phyloP scores from a whole-genome alignment of 2,888 invertebrate species.

The Ectemnius continuus region DNA sequence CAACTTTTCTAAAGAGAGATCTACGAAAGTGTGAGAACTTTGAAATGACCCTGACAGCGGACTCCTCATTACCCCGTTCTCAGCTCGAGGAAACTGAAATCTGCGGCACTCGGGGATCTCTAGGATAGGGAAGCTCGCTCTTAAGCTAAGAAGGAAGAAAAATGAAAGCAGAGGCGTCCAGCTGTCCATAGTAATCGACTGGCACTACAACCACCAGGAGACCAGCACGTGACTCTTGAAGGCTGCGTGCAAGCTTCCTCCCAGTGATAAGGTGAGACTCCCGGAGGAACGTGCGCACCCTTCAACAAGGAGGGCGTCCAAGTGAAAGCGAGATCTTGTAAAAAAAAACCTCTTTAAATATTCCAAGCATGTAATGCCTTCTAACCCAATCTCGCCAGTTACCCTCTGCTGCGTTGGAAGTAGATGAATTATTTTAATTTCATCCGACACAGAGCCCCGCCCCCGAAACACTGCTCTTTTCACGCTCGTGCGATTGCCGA shows the following conservation, averaged over 20 bases:
- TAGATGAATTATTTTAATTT: conserved; percentile 2
- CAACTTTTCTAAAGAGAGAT: too few species aligned
- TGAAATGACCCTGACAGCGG: too few species aligned
- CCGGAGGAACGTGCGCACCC: too few species aligned
- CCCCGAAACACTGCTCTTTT: background rate
- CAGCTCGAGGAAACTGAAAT: too few species aligned
- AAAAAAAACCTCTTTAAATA: conserved; percentile 7
- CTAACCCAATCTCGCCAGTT: conserved; percentile 10
- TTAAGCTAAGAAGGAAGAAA: too few species aligned
- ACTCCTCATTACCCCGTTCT: too few species aligned
- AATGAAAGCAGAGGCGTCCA: background rate
- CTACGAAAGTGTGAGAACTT: too few species aligned
- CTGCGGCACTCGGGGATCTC: too few species aligned
- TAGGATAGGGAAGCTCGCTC: too few species aligned
- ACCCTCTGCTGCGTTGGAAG: background rate
- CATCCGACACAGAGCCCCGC: background rate
- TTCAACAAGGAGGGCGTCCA: too few species aligned
- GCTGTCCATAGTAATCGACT: conserved; percentile 38
- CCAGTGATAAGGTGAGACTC: conserved; percentile 22
- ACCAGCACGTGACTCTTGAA: conserved; percentile 34
- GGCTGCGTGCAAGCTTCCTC: conserved; percentile 18
- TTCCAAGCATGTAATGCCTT: conserved; percentile 27
- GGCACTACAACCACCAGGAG: conserved; percentile 21
- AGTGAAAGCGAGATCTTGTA: too few species aligned
- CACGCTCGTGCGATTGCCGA: too few species aligned